Evolutionary conservation across 2,113 vertebrate genomes (phyloP), one percentile per base, ranked within the genome.

Genomic region (Lagopus muta): DNA sequence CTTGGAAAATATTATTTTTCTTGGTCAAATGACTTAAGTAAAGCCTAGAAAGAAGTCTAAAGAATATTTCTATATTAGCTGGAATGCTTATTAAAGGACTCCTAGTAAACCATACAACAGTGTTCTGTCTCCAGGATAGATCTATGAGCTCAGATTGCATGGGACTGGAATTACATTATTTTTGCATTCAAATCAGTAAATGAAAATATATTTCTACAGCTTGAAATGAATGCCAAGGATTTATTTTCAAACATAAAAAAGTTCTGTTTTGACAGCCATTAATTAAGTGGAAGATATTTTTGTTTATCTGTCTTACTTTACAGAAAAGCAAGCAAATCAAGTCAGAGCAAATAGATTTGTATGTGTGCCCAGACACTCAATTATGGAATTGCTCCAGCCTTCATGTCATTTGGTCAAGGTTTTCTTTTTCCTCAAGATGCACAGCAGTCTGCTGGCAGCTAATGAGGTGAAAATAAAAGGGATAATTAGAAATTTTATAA

Each of bases 391-490:
- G 45, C 45, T 95, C 55, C 64, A 93, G 45, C 32, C 45, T 89
- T 93, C 60, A 55, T 50, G 83, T 92, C 25, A 34, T 88, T 93
- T 92, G 91, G 92, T 94, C 93, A 92, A 92, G 67, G 84, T 82
- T 93, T 69, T 82, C 19, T 60, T 94, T 89, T 47, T 54, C 40
- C 45, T 87, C 30, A 79, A 82, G 54, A 71, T 89, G 18, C 8
- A 70, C 78, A 89, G 27, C 47, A 92, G 72, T 82, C 38, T 91
- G 27, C 66, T 92, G 52, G 67, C 40, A 89, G 55, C 77, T 92
- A 91, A 96, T 95, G 85, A 95, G 42, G 76, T 92, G 79, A 90
- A 96, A 95, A 86, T 17, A 93, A 96, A 65, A 85, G 8, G n/a
- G 13, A 70, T 80, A 85, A 89, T 94, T 89, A 88, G 58, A 88